Base-by-base conservation (phyloP, 2,888 invertebrate genomes). In the Melanotus villosus region DNA sequence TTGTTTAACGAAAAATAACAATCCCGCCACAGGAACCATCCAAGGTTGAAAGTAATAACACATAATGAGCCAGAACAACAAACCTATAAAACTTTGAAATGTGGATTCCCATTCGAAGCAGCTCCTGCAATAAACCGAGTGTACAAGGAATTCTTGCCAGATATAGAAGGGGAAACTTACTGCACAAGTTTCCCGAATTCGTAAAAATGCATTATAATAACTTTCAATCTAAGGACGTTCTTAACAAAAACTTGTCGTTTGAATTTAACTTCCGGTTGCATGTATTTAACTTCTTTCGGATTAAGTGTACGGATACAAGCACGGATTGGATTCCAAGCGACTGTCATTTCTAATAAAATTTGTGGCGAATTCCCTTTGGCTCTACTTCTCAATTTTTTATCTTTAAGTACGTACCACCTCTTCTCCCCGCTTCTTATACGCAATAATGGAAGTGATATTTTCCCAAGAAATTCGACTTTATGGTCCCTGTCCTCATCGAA, bases 401-500 rank as follows among this genome's bases (percentile, higher is more conserved):
- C 99, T 82, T 99, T 99, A 43, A 99, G 86, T 0, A 95, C 93
- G 83, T 96, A 99, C 99, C 99, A 99, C 73, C 95, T 88, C 82
- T 96, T 96, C 81, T 97, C 97, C 0, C 96, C 95, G 80, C 95
- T 97, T 73, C 92, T 89, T 76, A 99, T 93, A 78, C 90, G 89
- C 63, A 98, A 85, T 56, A 99, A 84, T 0, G 98, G 98, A 76
- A 99, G 91, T 3, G 78, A 74, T 2, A 69, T 87, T 84, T 95
- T 96, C 0, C 99, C 99, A 10, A 99, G 87, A 83, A 99, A 99
- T 84, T 99, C 99, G 9, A 97, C 97, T 84, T 98, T 98, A 84
- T 98, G 98, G 83, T 98, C 97, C 70, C 97, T 90, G 84, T 99
- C 99, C 85, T 99, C 99, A 81, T 99, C 99, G 84, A 93, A 99